phyloP scores from a whole-genome alignment of 2,113 vertebrate species.

The Donacobius atricapilla region DNA sequence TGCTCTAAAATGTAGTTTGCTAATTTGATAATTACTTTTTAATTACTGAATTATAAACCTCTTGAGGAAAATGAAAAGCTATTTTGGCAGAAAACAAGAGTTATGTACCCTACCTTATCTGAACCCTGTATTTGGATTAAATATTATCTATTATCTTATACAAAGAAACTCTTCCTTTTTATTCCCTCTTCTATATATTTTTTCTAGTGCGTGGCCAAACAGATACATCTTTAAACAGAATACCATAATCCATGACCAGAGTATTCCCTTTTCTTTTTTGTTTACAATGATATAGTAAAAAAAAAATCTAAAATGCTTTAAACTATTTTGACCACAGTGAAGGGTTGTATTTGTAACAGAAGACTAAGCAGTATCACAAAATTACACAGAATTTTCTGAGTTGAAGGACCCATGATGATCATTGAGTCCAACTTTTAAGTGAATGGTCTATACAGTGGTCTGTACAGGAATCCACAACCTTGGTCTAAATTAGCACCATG shows the following conservation, averaged over 20 bases:
- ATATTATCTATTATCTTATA: neutral
- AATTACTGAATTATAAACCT: neutral
- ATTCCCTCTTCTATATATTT: neutral
- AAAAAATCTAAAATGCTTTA: neutral
- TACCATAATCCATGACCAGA: neutral
- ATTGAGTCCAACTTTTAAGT: neutral
- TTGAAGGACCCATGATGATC: accelerated
- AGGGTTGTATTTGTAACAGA: neutral
- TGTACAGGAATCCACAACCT: neutral
- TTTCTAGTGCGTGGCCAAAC: neutral
- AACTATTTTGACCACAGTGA: neutral
- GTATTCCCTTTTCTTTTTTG: neutral
- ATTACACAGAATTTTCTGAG: neutral
- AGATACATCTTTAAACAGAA: neutral
- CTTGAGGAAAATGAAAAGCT: neutral
- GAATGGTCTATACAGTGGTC: neutral
- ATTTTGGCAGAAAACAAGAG: neutral
- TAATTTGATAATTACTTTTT: neutral
- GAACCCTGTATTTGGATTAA: neutral
- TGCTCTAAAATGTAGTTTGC: neutral
- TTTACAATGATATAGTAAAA: neutral
- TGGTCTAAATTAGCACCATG: neutral
- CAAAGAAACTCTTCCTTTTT: neutral
- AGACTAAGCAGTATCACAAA: neutral
- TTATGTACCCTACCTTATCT: neutral